Evolutionary conservation across 2,113 vertebrate genomes (phyloP), one percentile per base, ranked within the genome.

Genomic region (Bagarius yarrelli): DNA sequence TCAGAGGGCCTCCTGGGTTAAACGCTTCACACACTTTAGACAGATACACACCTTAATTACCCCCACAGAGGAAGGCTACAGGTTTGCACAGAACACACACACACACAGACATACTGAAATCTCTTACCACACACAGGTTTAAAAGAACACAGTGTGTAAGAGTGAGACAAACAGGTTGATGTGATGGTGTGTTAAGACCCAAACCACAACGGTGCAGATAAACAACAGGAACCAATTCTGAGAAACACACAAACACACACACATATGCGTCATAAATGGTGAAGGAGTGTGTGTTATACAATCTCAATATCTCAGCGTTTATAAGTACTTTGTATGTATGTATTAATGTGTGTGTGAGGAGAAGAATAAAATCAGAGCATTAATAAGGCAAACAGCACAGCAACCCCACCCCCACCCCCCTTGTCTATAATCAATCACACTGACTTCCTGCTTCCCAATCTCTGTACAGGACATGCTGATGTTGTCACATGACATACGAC

Each of bases 41-140:
- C 90, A 91, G 86, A 93, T 91, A 90, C 91, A 92, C 91, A 90
- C 91, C 92, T 93, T 92, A 92, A 93, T 92, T 92, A 93, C 93
- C 92, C 90, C 91, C 91, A 91, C 84, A 70, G 90, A 89, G 91
- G 90, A 90, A 77, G 36, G 74, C 64, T 27, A 32, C 47, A 52
- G 80, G 50, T 47, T 55, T 60, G 15, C 80, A 81, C 64, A 52
- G 21, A 71, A 36, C 66, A 69, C 66, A 69, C 63, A 66, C 63
- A 36, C 63, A 74, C 27, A 60, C 59, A 64, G n/a, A 63, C 25
- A 64, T 9, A 19, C 23, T 30, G n/a, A 36, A n/a, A 57, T 40
- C 21, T 79, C n/a, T 52, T 56, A 79, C 52, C 77, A 79, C 53
- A 72, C 47, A n/a, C 57, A 19, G 8, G 18, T 34, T 56, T 64